Conservation (phyloP, 2,113 vertebrate genomes). For the Parus major region DNA sequence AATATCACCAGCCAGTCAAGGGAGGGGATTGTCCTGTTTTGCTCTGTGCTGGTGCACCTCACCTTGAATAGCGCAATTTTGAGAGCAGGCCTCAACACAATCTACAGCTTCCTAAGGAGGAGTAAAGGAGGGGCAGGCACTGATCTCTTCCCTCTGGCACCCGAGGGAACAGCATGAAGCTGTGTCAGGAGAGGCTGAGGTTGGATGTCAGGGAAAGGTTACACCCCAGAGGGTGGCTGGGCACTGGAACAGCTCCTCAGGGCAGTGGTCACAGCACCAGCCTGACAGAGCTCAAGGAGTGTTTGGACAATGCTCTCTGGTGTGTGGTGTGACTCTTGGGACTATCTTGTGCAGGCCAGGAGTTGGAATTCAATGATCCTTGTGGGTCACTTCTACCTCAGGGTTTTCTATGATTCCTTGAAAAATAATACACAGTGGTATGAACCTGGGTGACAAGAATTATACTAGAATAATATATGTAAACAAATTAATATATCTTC, state of each 20-base stretch:
- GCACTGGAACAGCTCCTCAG: neutral
- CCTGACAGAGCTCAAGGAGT: neutral
- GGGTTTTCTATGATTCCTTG: neutral
- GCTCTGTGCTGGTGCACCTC: neutral
- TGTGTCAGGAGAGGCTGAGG: neutral
- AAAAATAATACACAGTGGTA: neutral
- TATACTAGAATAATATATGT: neutral
- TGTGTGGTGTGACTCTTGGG: neutral
- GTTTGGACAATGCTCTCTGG: too few relatives aligned
- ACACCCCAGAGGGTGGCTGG: rapidly evolving
- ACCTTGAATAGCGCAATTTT: neutral
- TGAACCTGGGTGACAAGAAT: neutral
- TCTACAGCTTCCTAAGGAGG: neutral
- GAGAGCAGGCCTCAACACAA: too few relatives aligned
- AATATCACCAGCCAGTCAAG: neutral
- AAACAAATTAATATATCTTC: neutral
- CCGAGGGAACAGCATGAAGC: neutral
- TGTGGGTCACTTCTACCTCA: neutral
- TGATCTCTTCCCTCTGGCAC: neutral
- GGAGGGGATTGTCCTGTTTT: neutral
- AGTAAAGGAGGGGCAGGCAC: neutral
- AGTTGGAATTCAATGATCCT: too few relatives aligned
- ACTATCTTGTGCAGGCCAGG: neutral
- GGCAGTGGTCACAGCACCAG: neutral
- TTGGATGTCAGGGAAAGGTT: neutral